Evolutionary conservation across 2,888 invertebrate genomes (phyloP), one percentile per base, ranked within the genome.

Genomic region (Ophioninae sp.): DNA sequence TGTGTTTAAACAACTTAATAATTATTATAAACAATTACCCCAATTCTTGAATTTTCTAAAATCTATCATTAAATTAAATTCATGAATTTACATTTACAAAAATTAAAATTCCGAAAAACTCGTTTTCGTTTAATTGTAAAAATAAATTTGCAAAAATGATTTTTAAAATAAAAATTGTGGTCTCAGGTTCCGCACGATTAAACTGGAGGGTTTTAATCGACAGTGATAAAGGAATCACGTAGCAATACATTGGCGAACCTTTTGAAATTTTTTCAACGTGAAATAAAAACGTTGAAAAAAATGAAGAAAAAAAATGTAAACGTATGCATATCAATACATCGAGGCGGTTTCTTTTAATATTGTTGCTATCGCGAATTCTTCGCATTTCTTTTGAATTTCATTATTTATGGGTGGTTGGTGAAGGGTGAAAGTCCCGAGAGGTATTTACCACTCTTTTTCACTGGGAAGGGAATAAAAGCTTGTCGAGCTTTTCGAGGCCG

Each of bases 191-290:
- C 44, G 30, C 30, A 30, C n/a, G 59, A 59, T 69, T 73, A 69
- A 73, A 77, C 69, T 65, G 68, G 41, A 23, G 77, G 58, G 39
- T 65, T 73, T 30, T 72, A 79, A 79, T 79, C 67, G 72, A n/a
- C 56, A 22, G 30, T 1, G 30, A 30, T 30, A 30, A 30, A 44
- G 63, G 37, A 69, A 74, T 68, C 73, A 82, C 78, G 58, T 82
- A 74, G 74, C 51, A 20, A 78, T 73, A 64, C 78, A 82, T 78
- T n/a, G 41, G 23, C 67, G 63, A 30, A 22, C 64, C 68, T 73
- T 76, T 74, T 63, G 3, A 30, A 30, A 51, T 67, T 56, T 63
- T 37, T 10, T 13, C 74, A 44, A 74, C 64, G 23, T n/a, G 8
- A n/a, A n/a, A n/a, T n/a, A n/a, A n/a, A n/a, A n/a, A n/a, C n/a